These are phyloP conservation scores for Bradypus variegatus DNA, from an alignment of 2,797 vertebrate species.

Conservation along the genomic window DNA sequence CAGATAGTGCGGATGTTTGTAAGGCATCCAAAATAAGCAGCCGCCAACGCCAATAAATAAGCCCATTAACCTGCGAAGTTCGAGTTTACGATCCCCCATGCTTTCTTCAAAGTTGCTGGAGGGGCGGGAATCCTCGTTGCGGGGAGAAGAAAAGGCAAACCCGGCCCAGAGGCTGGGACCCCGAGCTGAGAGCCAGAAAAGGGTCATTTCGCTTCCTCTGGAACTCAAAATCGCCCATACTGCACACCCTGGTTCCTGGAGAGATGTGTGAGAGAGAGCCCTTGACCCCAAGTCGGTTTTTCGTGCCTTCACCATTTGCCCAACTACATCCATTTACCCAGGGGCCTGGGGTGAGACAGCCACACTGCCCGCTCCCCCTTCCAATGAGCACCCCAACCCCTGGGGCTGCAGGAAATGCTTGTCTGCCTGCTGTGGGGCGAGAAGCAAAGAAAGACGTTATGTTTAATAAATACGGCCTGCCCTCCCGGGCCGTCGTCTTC, in stretches of 20 bases:
- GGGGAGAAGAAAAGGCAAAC: constrained; percentile 45
- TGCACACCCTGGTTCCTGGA: background rate
- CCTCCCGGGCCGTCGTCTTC: constrained; percentile 22
- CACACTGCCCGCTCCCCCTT: background rate
- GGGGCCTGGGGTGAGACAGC: background rate
- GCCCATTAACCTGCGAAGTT: constrained; percentile 79
- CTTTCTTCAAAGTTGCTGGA: constrained; percentile 73
- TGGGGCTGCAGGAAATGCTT: constrained; percentile 36
- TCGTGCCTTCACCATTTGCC: background rate
- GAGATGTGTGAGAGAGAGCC: constrained; percentile 24
- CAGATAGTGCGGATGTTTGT: constrained; percentile 80
- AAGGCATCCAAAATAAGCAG: constrained; percentile 82
- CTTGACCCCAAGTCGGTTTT: constrained; percentile 31
- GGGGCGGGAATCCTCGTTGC: constrained; percentile 70
- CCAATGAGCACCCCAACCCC: constrained; percentile 15
- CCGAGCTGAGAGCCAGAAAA: constrained; percentile 14
- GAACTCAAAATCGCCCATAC: background rate
- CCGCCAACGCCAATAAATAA: constrained; percentile 81
- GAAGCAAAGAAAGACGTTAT: constrained; percentile 57
- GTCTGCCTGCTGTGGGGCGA: background rate
- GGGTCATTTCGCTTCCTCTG: constrained; percentile 9
- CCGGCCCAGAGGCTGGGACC: background rate
- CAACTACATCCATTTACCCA: background rate
- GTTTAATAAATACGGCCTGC: constrained; percentile 55
- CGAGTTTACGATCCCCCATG: constrained; percentile 79